These are phyloP conservation scores for Cheilosia vernalis DNA, from an alignment of 2,888 invertebrate species.

Conservation along the genomic window DNA sequence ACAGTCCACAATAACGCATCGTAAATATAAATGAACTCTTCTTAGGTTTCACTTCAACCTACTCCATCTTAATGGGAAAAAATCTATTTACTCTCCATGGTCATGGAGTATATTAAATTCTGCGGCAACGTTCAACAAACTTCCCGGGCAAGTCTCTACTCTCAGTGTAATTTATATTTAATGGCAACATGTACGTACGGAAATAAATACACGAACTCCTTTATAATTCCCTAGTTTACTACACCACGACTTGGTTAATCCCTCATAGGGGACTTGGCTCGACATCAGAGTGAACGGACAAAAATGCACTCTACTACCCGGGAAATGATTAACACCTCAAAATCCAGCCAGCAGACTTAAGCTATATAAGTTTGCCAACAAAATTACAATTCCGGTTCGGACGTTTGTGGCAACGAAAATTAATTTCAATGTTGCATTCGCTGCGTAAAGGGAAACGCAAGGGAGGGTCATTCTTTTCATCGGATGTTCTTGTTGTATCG, in stretches of 20 bases:
- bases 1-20: no score
- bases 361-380: constrained; percentile 35
- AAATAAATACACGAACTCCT: background rate
- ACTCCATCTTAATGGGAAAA: no score
- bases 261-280: background rate
- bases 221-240: background rate
- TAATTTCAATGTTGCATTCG: constrained; percentile 6
- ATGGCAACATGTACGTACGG: background rate
- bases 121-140: no score
- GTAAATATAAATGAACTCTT: no score
- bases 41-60: no score
- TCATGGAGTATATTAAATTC: no score
- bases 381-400: constrained; percentile 18
- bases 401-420: constrained; percentile 15
- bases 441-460: background rate
- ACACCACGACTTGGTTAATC: background rate
- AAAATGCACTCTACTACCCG: background rate
- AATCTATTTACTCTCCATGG: no score
- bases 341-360: background rate
- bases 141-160: background rate
- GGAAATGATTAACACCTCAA: constrained; percentile 23
- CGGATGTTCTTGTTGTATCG: background rate
- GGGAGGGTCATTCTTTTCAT: constrained; percentile 7
- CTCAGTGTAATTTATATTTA: background rate
- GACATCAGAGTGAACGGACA: background rate